Conservation (phyloP, 2,113 vertebrate genomes). For the Chlorocebus sabaeus region DNA sequence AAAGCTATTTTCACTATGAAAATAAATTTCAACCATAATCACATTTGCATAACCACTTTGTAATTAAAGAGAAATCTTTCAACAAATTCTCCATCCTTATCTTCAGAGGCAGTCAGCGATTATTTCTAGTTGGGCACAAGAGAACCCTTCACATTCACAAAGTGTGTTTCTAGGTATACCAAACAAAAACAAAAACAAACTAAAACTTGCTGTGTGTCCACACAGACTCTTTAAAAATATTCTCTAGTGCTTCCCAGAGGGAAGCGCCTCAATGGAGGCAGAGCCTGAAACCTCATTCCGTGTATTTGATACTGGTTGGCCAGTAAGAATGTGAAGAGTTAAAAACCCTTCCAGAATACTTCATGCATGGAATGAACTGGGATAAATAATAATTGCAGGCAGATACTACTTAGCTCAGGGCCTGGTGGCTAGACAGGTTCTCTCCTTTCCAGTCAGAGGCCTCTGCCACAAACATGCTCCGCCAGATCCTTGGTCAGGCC, state of each 20-base stretch:
- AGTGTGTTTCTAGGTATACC: not conserved
- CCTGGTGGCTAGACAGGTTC: no score
- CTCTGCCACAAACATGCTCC: no score
- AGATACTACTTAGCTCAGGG: no score
- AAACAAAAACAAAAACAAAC: not conserved
- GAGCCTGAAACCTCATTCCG: not conserved
- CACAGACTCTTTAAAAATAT: not conserved
- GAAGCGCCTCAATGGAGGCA: not conserved
- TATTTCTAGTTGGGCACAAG: not conserved
- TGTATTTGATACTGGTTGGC: not conserved
- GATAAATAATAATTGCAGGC: not conserved
- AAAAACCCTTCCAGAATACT: not conserved
- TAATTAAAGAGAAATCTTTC: conserved; percentile 23
- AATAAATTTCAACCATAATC: conserved; percentile 29
- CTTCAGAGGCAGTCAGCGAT: not conserved
- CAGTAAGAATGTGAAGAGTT: not conserved
- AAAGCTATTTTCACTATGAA: not conserved
- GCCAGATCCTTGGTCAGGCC: no score
- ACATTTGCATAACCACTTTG: not conserved
- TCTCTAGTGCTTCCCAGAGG: not conserved
- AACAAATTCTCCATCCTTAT: not conserved
- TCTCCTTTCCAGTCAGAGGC: no score
- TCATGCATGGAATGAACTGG: not conserved
- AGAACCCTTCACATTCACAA: not conserved
- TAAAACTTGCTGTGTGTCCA: not conserved